These are phyloP conservation scores for Aphis craccivora DNA, from an alignment of 1,140 invertebrate genomes.

Conservation along the genomic window DNA sequence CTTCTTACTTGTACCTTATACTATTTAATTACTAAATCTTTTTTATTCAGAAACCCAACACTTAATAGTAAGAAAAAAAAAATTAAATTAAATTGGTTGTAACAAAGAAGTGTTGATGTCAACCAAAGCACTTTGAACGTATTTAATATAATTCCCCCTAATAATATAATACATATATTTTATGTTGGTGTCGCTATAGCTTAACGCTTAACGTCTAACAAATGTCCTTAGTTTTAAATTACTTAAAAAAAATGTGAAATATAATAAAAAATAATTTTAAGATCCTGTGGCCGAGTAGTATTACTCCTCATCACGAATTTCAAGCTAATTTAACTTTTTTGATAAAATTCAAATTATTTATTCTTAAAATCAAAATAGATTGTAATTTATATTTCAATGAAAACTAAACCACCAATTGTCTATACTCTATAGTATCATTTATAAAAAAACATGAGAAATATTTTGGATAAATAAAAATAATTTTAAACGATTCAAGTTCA, in stretches of 20 bases:
- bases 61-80: background rate
- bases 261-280: background rate
- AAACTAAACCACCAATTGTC: background rate
- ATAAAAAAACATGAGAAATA: background rate
- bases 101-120: background rate
- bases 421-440: background rate
- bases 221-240: background rate
- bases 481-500: background rate
- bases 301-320: background rate
- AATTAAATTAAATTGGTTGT: background rate
- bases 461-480: background rate
- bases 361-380: background rate
- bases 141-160: background rate
- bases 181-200: background rate
- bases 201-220: background rate
- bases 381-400: background rate
- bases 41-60: background rate
- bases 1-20: background rate
- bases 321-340: background rate
- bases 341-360: background rate
- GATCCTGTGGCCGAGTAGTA: background rate
- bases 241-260: background rate
- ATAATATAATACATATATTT: background rate
- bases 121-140: background rate
- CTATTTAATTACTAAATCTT: background rate